Evolutionary conservation across 2,113 vertebrate genomes (phyloP).

Genomic region (Piaya cayana): DNA sequence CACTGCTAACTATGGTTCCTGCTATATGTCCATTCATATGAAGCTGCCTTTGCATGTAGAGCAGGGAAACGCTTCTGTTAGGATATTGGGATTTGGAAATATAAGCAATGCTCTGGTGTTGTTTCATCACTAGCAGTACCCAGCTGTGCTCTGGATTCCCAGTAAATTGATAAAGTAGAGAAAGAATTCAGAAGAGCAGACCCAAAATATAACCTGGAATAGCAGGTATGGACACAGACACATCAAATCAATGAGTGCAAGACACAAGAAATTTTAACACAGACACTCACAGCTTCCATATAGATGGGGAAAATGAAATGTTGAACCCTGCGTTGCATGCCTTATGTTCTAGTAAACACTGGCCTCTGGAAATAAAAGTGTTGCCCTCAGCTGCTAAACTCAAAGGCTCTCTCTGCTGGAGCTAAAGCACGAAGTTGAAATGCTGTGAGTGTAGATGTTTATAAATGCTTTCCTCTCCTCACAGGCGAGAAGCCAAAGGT

Average conservation of each 20-base stretch:
- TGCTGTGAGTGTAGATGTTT: neutral
- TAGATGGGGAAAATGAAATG: neutral
- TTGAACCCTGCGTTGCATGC: neutral
- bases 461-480: conserved; percentile 39
- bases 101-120: neutral
- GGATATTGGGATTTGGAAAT: neutral
- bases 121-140: neutral
- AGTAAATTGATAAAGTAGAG: neutral
- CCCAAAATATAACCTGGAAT: neutral
- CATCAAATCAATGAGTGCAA: neutral
- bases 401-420: neutral
- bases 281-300: neutral
- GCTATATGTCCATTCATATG: neutral
- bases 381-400: neutral
- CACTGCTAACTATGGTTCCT: neutral
- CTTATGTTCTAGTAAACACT: neutral
- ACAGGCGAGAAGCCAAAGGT: conserved; percentile 82
- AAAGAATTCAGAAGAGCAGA: neutral
- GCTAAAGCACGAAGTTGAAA: neutral
- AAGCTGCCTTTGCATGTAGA: neutral
- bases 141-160: neutral
- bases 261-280: neutral
- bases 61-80: neutral
- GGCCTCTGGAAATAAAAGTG: neutral
- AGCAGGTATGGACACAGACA: fast-evolving